phyloP scores from a whole-genome alignment of 2,113 vertebrate species.

The Galeopterus variegatus region DNA sequence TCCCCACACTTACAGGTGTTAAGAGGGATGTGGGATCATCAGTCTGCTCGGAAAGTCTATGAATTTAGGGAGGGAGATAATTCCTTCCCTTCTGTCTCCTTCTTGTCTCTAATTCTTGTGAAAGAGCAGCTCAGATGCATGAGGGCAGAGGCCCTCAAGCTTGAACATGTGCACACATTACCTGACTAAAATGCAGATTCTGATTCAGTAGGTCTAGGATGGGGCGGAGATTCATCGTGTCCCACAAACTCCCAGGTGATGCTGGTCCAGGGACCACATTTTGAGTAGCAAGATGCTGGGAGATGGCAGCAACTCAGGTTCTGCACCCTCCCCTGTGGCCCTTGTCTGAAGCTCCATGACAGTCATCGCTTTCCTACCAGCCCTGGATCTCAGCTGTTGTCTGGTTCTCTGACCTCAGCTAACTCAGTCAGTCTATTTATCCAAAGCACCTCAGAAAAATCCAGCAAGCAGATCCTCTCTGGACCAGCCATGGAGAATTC shows the following conservation, averaged over 20 bases:
- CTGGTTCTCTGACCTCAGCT: background rate
- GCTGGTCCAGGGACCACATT: background rate
- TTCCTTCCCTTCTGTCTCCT: background rate
- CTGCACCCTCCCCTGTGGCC: background rate
- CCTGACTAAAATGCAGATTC: background rate
- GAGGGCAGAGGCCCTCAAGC: background rate
- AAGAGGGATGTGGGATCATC: background rate
- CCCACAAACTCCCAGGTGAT: background rate
- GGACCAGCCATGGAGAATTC: rapidly evolving
- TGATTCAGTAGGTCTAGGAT: background rate
- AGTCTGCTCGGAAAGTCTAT: background rate
- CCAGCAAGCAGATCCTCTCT: background rate
- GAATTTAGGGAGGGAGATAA: background rate
- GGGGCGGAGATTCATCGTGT: background rate
- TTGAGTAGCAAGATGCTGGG: background rate
- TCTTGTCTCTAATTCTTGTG: background rate
- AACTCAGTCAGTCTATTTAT: background rate
- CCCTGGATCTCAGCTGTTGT: background rate
- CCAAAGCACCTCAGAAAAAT: background rate
- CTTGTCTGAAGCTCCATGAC: background rate
- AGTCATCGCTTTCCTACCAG: background rate
- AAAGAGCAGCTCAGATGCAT: background rate
- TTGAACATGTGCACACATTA: rapidly evolving
- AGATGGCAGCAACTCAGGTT: rapidly evolving
- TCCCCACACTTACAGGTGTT: background rate